phyloP scores from a whole-genome alignment of 64 coral and sea anemone genomes.

The Pocillopora damicornis region DNA sequence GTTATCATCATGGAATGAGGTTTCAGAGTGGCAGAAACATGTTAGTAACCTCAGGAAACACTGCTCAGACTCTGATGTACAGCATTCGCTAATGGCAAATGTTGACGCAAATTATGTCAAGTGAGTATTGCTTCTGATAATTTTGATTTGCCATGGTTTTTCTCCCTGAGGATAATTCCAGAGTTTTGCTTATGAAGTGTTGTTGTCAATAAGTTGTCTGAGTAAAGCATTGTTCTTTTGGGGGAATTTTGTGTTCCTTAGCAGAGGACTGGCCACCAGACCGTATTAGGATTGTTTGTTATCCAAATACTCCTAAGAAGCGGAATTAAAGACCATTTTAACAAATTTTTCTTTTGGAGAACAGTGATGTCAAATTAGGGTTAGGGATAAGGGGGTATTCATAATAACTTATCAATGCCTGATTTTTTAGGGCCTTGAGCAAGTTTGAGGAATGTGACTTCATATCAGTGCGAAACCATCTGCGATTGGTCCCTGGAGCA shows the following conservation, averaged over 20 bases:
- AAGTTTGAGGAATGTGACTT: conserved; percentile 96
- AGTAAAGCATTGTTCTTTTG: no score
- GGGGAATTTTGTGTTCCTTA: no score
- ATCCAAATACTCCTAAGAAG: no score
- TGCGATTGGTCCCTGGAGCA: conserved; percentile 81
- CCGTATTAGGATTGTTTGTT: no score
- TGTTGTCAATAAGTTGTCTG: no score
- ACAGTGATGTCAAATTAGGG: no score
- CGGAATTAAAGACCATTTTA: no score
- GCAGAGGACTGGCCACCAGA: no score
- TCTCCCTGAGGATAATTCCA: neutral
- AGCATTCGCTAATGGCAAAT: conserved; percentile 75
- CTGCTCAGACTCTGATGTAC: conserved; percentile 55
- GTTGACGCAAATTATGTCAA: conserved; percentile 91
- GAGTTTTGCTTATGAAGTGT: no score
- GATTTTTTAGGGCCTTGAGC: conserved; percentile 65
- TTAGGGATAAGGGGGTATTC: neutral
- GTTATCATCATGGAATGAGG: conserved; percentile 90
- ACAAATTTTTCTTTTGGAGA: no score
- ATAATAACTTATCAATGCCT: neutral
- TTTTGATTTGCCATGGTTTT: neutral
- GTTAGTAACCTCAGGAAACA: conserved; percentile 62
- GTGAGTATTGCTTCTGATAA: conserved; percentile 26
- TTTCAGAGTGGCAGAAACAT: conserved; percentile 87
- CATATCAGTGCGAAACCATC: conserved; percentile 57